Evolutionary conservation across 2,888 invertebrate species (phyloP).

Genomic region (Periphyllus acericola): DNA sequence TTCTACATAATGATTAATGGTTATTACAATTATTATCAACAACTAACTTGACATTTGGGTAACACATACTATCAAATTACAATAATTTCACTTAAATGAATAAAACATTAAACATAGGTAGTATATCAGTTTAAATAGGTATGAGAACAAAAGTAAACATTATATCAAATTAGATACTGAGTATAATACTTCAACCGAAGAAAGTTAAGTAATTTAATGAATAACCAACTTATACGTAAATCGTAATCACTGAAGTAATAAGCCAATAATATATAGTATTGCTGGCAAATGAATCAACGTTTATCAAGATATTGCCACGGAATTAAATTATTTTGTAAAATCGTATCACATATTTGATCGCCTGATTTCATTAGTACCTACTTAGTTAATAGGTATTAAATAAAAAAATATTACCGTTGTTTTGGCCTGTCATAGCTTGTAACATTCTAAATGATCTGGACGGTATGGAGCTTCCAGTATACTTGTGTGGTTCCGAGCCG

Average conservation of each 20-base stretch:
- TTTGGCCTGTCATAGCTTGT: conserved; percentile 77
- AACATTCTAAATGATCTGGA: conserved; percentile 82
- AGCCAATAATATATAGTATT: background rate
- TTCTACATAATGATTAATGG: too few relatives aligned
- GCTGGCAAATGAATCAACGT: background rate
- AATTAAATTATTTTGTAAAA: conserved; percentile 13
- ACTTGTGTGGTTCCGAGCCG: conserved; percentile 66
- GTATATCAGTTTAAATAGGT: background rate
- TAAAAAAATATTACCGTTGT: conserved; percentile 44
- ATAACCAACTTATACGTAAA: background rate
- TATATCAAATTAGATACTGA: background rate
- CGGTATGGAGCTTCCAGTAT: conserved; percentile 82
- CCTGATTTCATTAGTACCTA: conserved; percentile 39
- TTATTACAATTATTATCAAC: too few relatives aligned
- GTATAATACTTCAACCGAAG: background rate
- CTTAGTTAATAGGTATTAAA: background rate
- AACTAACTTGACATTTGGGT: too few relatives aligned
- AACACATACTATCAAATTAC: background rate
- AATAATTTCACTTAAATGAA: background rate
- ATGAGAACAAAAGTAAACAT: background rate
- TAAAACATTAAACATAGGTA: background rate
- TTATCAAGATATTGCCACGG: background rate
- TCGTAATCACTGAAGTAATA: background rate
- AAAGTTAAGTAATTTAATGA: background rate
- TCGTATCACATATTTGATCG: conserved; percentile 61